Percentiles rank a stretch among this genome's conserved stretches.
Conservation (phyloP, 2,888 invertebrate genomes). For the Hypsopygia costalis region DNA sequence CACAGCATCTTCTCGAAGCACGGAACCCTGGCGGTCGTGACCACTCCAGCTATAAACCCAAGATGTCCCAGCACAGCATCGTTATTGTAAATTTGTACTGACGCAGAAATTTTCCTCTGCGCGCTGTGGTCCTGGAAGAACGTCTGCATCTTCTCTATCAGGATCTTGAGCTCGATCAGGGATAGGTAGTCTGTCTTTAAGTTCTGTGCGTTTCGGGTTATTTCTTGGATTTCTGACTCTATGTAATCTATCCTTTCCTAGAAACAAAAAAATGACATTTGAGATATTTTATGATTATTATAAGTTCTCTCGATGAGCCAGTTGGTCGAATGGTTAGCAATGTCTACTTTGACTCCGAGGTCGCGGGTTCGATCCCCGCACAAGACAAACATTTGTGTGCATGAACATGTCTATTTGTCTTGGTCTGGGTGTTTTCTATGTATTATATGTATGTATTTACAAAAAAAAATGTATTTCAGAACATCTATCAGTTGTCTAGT, state of each 20-base stretch:
- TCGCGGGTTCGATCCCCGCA: no score
- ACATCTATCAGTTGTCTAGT: no score
- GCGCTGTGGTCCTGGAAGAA: slow-evolving; percentile 83
- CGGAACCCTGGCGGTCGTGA: slow-evolving; percentile 60
- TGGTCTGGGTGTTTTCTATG: no score
- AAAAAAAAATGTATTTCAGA: no score
- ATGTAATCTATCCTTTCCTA: slow-evolving; percentile 76
- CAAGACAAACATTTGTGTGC: no score
- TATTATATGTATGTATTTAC: no score
- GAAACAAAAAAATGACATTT: slow-evolving; percentile 15
- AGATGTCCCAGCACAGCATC: slow-evolving; percentile 66
- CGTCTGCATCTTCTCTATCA: slow-evolving; percentile 69
- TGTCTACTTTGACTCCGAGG: no score
- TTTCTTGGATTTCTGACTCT: slow-evolving; percentile 74
- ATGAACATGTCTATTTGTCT: no score
- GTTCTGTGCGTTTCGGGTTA: slow-evolving; percentile 70
- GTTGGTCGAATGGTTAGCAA: no score
- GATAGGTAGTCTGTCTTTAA: slow-evolving; percentile 66
- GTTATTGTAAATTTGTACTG: slow-evolving; percentile 65
- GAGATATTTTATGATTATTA: no score
- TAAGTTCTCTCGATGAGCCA: no score
- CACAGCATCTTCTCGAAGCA: slow-evolving; percentile 73
- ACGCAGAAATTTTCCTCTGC: slow-evolving; percentile 67
- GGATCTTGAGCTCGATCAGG: slow-evolving; percentile 58
- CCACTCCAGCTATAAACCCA: slow-evolving; percentile 71